Evolutionary conservation across 2,888 invertebrate genomes (phyloP), one percentile per base, ranked within the genome.

Genomic region (Chrysina gloriosa): DNA sequence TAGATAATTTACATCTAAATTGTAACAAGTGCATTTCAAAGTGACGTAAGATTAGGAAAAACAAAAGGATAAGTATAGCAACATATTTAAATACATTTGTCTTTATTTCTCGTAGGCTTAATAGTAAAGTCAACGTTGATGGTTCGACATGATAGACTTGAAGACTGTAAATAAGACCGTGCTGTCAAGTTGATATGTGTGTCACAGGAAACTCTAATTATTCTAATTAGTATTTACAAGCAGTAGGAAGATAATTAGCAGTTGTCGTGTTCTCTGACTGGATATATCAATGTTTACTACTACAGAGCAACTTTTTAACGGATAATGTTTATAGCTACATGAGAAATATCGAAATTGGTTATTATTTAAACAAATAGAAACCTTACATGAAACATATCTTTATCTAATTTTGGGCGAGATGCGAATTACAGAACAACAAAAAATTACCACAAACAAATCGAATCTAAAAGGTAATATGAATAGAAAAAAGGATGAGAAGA

Each of bases 181-280:
- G n/a, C 36, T 1, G 11, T 36, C 14, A 3, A n/a, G 36, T 11
- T 3, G 36, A 19, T 52, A 52, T 23, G 52, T 52, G 31, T 52
- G 52, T 52, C 52, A 52, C 16, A 52, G 52, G 52, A 52, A 52
- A 16, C 29, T 7, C 14, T 52, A 52, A 52, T 52, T 52, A 29
- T 29, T 19, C 19, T 29, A 52, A 52, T 52, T 52, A 52, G 14
- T 7, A 52, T 6, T 7, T 14, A 19, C 27, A 52, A 42, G 52
- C 9, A 16, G 52, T 16, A 16, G 14, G 29, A 52, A 29, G 52
- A 52, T 16, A 52, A 52, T 52, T 52, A 48, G 29, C 23, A 16
- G 19, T n/a, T 52, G 29, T 52, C 52, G 27, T 29, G 31, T 27
- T 52, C 27, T 16, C 3, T 16, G n/a, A 16, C 23, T 16, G 31